Evolutionary conservation across 2,797 vertebrate species (phyloP).

Genomic region (Pygocentrus nattereri): DNA sequence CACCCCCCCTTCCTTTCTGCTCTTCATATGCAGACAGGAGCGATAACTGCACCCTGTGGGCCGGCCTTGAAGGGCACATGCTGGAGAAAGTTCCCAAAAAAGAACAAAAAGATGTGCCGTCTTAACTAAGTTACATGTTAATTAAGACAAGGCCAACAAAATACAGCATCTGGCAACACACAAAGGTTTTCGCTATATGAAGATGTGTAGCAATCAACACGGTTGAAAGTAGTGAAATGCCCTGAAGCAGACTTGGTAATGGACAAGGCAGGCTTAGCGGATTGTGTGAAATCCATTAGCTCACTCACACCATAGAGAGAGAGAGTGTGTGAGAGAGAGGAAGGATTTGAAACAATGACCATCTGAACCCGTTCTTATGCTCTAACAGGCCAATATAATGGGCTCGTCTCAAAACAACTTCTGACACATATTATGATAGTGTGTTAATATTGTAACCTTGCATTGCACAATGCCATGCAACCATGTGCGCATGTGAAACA

Average conservation of each 20-base stretch:
- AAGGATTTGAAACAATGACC: conserved; percentile 21
- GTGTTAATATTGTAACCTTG: not conserved
- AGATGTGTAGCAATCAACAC: not conserved
- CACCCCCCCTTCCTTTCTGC: conserved; percentile 5
- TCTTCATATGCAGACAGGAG: conserved; percentile 33
- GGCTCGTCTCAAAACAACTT: not conserved
- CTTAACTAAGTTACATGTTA: not conserved
- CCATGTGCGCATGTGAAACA: too few relatives aligned
- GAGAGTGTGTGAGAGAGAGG: not conserved
- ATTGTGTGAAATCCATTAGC: conserved; percentile 81
- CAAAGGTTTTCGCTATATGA: not conserved
- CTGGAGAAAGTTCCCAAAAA: not conserved
- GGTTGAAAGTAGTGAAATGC: conserved; percentile 6
- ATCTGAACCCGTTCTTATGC: conserved; percentile 13
- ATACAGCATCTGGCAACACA: not conserved
- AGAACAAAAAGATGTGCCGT: conserved; percentile 6
- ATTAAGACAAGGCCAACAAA: conserved; percentile 5
- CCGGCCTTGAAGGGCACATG: conserved; percentile 19
- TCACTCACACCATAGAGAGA: not conserved
- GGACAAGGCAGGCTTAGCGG: conserved; percentile 63
- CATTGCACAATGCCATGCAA: not conserved
- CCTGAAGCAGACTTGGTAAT: conserved; percentile 62
- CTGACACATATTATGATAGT: not conserved
- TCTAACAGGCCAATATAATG: conserved; percentile 13
- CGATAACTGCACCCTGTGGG: conserved; percentile 47